Evolutionary conservation across 2,113 vertebrate genomes (phyloP).

Genomic region (Octodon degus): DNA sequence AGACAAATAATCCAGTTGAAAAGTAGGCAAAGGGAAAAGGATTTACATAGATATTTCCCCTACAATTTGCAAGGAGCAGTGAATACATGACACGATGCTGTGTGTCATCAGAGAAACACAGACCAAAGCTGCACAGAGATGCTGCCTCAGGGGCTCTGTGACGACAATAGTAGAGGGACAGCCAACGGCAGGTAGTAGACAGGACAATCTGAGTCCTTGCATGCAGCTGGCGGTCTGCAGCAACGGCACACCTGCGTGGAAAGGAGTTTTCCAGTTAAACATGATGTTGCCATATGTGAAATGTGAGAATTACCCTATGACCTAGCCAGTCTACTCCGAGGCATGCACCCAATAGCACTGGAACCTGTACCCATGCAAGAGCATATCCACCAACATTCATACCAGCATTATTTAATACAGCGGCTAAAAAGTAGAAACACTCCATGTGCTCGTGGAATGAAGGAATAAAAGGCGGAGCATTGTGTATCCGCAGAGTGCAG

Average conservation of each 20-base stretch:
- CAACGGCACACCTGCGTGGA: neutral
- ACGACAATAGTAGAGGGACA: neutral
- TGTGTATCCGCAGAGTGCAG: neutral
- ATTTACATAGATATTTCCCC: constrained; percentile 6
- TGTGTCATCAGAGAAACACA: neutral
- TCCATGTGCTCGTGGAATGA: neutral
- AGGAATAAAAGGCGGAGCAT: neutral
- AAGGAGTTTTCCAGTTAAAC: neutral
- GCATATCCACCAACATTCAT: neutral
- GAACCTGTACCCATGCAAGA: neutral
- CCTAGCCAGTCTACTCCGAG: neutral
- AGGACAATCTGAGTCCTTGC: neutral
- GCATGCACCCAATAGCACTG: neutral
- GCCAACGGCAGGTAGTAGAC: neutral
- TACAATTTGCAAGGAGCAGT: neutral
- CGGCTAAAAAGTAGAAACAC: neutral
- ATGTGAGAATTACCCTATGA: neutral
- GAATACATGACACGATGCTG: neutral
- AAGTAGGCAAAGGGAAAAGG: neutral
- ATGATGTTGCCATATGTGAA: neutral
- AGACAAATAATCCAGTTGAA: neutral
- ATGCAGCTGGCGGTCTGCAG: neutral
- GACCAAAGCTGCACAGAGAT: neutral
- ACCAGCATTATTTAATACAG: neutral
- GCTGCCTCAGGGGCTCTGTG: neutral